These are phyloP conservation scores for Percopsis omiscomaycus DNA, from an alignment of 2,797 vertebrate genomes.

Conservation along the genomic window DNA sequence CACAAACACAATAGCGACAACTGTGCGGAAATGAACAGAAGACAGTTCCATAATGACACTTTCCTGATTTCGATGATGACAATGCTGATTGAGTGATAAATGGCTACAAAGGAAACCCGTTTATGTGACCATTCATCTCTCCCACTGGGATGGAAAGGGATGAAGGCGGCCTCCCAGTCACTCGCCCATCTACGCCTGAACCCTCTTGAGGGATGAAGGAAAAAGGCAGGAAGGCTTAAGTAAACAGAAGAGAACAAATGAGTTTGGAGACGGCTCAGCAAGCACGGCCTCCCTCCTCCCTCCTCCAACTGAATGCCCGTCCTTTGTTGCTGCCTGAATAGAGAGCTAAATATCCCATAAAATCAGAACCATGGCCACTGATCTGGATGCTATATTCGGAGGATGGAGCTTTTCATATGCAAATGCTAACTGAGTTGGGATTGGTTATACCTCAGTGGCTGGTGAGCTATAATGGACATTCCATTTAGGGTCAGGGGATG, in stretches of 20 bases:
- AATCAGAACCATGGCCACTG: constrained; percentile 75
- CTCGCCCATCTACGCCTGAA: constrained; percentile 72
- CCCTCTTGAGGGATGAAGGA: constrained; percentile 68
- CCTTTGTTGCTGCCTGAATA: constrained; percentile 84
- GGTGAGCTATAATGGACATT: constrained; percentile 62
- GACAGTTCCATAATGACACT: constrained; percentile 35
- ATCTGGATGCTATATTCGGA: constrained; percentile 71
- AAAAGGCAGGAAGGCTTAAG: constrained; percentile 75
- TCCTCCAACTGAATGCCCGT: constrained; percentile 67
- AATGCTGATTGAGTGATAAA: constrained; percentile 80
- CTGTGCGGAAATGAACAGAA: constrained; percentile 24
- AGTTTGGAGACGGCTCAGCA: constrained; percentile 76
- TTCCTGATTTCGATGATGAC: constrained; percentile 53
- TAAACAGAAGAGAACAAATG: constrained; percentile 85
- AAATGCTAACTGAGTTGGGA: constrained; percentile 69
- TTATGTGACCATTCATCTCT: constrained; percentile 66
- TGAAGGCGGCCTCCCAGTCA: constrained; percentile 64
- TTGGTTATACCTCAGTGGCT: constrained; percentile 72
- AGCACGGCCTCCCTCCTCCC: constrained; percentile 69
- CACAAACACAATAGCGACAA: constrained; percentile 15
- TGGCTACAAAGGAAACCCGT: constrained; percentile 67
- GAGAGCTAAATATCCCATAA: constrained; percentile 83
- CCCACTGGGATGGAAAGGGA: constrained; percentile 52
- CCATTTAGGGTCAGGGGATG: constrained; percentile 75
- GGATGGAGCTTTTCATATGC: constrained; percentile 81